Evolutionary conservation across 2,797 vertebrate species (phyloP), one percentile per base, ranked within the genome.

Genomic region (Lithobates pipiens): DNA sequence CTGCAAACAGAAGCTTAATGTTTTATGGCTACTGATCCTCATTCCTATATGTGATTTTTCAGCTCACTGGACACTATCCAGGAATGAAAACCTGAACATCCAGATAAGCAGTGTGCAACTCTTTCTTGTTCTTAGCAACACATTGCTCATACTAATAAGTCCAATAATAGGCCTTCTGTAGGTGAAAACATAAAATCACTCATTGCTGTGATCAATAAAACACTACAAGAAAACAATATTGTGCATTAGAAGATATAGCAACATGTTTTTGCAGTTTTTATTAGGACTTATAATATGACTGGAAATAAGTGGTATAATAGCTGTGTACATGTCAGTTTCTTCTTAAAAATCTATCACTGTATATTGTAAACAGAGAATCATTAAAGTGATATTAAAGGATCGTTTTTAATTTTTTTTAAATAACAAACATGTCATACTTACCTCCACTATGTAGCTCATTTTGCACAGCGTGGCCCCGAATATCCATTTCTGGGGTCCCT

Each of bases 151-250:
- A 79, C 36, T 15, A 69, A 44, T 29, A 46, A 29, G 25, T 27
- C 65, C 65, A 44, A 25, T 79, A 68, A 27, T 50, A 63, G 39
- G 76, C 34, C 63, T 77, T 77, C 61, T 63, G 61, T 10, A 61
- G 76, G 57, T 65, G 32, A 65, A 25, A 77, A 39, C 23, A 77
- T 39, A 36, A 77, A 65, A 77, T 32, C 2, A 10, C 46, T 63
- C 54, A 36, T 61, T 77, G 39, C n/a, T 27, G 13, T 25, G n/a
- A 65, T 34, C 29, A 10, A 77, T 65, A 77, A 34, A 65, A 39
- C 27, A 34, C 57, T 77, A n/a, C 32, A 77, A 36, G 34, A 29
- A 50, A 65, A 21, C 34, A 36, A 65, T 23, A 39, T 2, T 42
- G 54, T 10, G 34, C 8, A 36, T 13, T 21, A n/a, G 29, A 77